Percentiles rank a stretch among this genome's conserved stretches.
These are phyloP conservation scores for Sebastes fasciatus DNA, from an alignment of 2,113 vertebrate species.

Conservation along the genomic window DNA sequence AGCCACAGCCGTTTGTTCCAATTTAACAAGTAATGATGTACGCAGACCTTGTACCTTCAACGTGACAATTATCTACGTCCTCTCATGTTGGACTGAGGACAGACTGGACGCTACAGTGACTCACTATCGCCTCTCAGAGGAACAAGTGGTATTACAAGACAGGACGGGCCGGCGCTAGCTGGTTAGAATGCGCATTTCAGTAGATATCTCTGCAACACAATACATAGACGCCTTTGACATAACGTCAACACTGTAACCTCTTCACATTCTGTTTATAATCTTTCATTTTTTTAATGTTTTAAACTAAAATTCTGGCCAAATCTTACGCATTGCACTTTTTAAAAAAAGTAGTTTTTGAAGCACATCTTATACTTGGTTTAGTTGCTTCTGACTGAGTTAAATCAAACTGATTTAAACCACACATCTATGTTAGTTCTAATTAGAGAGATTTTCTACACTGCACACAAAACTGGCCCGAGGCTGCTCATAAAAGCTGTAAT, in stretches of 20 bases:
- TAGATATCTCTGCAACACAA: too few relatives aligned
- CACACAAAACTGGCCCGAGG: constrained; percentile 14
- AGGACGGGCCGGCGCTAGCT: too few relatives aligned
- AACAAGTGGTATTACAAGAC: too few relatives aligned
- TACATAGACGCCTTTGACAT: too few relatives aligned
- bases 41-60: too few relatives aligned
- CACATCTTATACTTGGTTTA: not conserved
- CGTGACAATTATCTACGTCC: too few relatives aligned
- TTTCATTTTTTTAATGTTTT: not conserved
- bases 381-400: not conserved
- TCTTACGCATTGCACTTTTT: not conserved
- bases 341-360: not conserved
- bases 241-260: too few relatives aligned
- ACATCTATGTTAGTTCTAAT: constrained; percentile 29
- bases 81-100: too few relatives aligned
- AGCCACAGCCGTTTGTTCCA: constrained; percentile 4
- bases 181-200: too few relatives aligned
- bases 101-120: too few relatives aligned
- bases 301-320: not conserved
- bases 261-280: not conserved
- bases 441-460: not conserved
- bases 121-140: too few relatives aligned
- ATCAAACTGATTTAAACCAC: constrained; percentile 21
- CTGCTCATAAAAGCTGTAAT: constrained; percentile 21
- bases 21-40: not conserved